A percentile compares a stretch with the other conserved stretches of the same genome.
phyloP scores from a whole-genome alignment of 2,797 vertebrate genomes.

The Helostoma temminkii region DNA sequence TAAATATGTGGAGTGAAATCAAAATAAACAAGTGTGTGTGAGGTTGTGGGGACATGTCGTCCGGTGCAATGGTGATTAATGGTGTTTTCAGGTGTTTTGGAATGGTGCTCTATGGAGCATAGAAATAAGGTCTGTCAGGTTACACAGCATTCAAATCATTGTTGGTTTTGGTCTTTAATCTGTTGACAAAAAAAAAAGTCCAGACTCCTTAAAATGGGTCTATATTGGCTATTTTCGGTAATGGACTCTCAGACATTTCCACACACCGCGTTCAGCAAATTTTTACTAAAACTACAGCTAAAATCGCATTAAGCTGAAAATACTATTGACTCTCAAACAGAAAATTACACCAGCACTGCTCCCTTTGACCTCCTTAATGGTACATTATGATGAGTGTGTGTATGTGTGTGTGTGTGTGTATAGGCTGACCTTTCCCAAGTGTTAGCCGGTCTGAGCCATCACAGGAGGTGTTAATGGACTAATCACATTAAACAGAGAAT shows the following conservation, averaged over 20 bases:
- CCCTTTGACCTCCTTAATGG: conserved; percentile 72
- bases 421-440: conserved; percentile 79
- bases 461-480: conserved; percentile 85
- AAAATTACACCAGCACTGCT: conserved; percentile 58
- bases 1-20: too few species aligned
- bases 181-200: background rate
- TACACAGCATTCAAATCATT: too few species aligned
- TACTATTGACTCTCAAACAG: conserved; percentile 44
- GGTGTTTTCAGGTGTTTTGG: too few species aligned
- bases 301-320: conserved; percentile 53
- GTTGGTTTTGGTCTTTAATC: too few species aligned
- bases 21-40: too few species aligned
- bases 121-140: too few species aligned
- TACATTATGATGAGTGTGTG: conserved; percentile 43
- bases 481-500: conserved; percentile 86
- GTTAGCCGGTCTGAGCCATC: conserved; percentile 79
- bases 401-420: conserved; percentile 36
- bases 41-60: too few species aligned
- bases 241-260: background rate
- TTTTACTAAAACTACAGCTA: background rate
- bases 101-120: too few species aligned
- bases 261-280: background rate
- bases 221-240: conserved; percentile 1
- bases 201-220: too few species aligned
- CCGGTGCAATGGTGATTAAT: too few species aligned